Percentiles rank a stretch among this genome's conserved stretches.
Conservation (phyloP, 2,113 vertebrate genomes). For the Piaya cayana region DNA sequence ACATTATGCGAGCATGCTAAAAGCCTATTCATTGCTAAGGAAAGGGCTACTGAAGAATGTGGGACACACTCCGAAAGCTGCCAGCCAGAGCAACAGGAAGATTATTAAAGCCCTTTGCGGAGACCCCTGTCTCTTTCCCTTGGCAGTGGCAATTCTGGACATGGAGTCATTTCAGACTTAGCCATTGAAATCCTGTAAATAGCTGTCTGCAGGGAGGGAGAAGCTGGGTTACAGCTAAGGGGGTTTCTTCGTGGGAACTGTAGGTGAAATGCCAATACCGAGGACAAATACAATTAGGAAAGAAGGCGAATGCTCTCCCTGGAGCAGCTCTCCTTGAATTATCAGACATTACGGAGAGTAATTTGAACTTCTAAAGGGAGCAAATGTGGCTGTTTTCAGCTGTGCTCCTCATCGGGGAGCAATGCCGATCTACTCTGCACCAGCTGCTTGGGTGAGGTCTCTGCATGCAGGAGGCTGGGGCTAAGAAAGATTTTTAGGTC, state of each 20-base stretch:
- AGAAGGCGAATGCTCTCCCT: background rate
- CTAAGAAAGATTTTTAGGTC: background rate
- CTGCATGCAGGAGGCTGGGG: background rate
- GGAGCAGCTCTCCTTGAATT: background rate
- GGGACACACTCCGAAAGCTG: conserved; percentile 31
- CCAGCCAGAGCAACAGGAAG: background rate
- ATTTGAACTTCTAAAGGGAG: background rate
- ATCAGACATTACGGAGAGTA: background rate
- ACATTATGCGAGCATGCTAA: conserved; percentile 1
- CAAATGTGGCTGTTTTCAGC: background rate
- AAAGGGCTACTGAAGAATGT: conserved; percentile 60
- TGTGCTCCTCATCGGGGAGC: background rate
- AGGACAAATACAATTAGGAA: background rate
- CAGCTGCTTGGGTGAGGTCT: background rate
- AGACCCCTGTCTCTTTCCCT: background rate
- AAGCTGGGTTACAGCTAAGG: background rate
- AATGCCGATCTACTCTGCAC: background rate
- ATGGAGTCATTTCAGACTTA: background rate
- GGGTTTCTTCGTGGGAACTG: background rate
- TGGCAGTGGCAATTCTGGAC: conserved; percentile 15
- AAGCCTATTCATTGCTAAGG: conserved; percentile 70
- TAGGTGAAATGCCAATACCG: background rate
- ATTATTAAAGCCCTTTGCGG: conserved; percentile 35
- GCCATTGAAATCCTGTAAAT: conserved; percentile 31
- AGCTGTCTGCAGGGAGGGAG: conserved; percentile 13